Percentiles rank a stretch among this genome's conserved stretches.
Conservation (phyloP, 1,140 invertebrate species). For the Drosophila burlai region DNA sequence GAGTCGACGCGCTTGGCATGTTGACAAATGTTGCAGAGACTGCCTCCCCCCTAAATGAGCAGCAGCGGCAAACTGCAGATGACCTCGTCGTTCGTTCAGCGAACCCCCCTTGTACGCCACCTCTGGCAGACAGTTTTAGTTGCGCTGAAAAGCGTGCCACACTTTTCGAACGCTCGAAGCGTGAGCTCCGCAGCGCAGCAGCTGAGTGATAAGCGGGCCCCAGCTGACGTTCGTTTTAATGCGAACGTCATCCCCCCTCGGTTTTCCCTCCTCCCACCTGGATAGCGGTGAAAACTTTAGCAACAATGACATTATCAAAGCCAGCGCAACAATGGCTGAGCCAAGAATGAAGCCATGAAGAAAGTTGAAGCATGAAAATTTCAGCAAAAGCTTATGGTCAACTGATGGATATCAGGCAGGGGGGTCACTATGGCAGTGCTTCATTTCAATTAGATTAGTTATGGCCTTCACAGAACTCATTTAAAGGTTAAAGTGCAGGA, state of each 20-base stretch:
- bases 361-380: conserved; percentile 49
- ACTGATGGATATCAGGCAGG: conserved; percentile 33
- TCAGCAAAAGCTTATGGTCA: conserved; percentile 40
- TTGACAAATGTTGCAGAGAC: conserved; percentile 78
- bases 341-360: conserved; percentile 23
- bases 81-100: conserved; percentile 15
- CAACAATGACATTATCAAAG: conserved; percentile 78
- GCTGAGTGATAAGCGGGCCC: conserved; percentile 71
- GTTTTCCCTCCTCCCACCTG: not conserved
- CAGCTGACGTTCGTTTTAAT: conserved; percentile 80
- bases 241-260: conserved; percentile 60
- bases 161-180: conserved; percentile 69
- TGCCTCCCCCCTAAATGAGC: conserved; percentile 67
- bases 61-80: conserved; percentile 64
- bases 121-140: conserved; percentile 68
- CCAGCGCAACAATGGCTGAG: conserved; percentile 33
- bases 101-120: conserved; percentile 1
- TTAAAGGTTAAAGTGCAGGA: conserved; percentile 1
- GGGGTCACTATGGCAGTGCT: conserved; percentile 9
- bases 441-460: conserved; percentile 22
- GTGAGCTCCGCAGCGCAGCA: conserved; percentile 20
- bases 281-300: conserved; percentile 56
- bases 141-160: conserved; percentile 75
- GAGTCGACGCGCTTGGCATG: conserved; percentile 74
- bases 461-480: not conserved